These are phyloP conservation scores for Aromia moschata DNA, from an alignment of 2,888 invertebrate genomes.

Conservation along the genomic window DNA sequence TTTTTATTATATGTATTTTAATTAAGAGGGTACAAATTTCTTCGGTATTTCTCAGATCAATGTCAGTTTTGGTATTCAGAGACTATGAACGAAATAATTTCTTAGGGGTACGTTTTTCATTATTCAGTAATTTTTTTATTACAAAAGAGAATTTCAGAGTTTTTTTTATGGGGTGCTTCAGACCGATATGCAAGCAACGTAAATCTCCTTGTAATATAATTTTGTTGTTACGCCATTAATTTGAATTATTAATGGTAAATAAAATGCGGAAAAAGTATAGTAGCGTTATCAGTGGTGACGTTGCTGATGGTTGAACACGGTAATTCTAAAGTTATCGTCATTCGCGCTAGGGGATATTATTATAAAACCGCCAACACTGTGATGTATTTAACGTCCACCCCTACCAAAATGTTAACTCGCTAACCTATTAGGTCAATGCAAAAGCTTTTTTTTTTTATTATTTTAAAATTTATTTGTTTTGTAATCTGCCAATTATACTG, in stretches of 20 bases:
- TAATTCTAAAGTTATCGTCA: constrained; percentile 43
- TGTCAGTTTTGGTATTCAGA: no score
- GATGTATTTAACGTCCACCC: constrained; percentile 32
- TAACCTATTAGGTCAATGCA: constrained; percentile 24
- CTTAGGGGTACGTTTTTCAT: background rate
- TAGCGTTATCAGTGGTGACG: constrained; percentile 38
- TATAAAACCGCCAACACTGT: constrained; percentile 37
- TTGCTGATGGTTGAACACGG: constrained; percentile 42
- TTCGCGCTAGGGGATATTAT: constrained; percentile 42
- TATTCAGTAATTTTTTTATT: background rate
- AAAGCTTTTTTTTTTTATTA: background rate
- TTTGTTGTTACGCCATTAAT: constrained; percentile 9
- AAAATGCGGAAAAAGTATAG: constrained; percentile 19
- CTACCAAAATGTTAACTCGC: constrained; percentile 41
- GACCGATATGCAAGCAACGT: no score
- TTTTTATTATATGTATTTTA: no score
- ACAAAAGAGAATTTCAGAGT: no score
- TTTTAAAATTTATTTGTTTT: no score
- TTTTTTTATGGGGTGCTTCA: no score
- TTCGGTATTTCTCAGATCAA: no score
- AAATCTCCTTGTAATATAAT: no score
- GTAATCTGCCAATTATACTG: no score
- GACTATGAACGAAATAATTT: no score
- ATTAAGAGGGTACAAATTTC: no score
- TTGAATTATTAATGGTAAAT: constrained; percentile 20